phyloP scores from a whole-genome alignment of 2,113 vertebrate species.

The Mobula hypostoma region DNA sequence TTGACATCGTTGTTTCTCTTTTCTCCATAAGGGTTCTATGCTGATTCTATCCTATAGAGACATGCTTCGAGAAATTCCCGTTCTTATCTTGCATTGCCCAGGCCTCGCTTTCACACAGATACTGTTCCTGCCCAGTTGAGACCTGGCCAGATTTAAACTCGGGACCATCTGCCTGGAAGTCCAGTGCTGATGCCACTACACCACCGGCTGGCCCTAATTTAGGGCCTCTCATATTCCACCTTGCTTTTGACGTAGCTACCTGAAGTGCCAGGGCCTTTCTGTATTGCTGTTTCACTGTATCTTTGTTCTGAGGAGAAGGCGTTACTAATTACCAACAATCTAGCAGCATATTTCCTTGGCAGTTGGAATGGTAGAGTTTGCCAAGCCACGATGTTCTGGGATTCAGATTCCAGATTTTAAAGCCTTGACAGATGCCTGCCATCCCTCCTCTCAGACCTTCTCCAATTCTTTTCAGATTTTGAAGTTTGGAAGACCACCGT shows the following conservation, averaged over 20 bases:
- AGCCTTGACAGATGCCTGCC: background rate
- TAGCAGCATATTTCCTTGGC: background rate
- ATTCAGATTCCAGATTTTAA: background rate
- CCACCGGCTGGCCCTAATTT: too few relatives aligned
- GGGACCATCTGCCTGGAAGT: too few relatives aligned
- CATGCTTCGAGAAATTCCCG: too few relatives aligned
- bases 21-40: too few relatives aligned
- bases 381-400: background rate
- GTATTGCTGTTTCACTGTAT: background rate
- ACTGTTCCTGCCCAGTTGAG: too few relatives aligned
- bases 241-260: background rate
- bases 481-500: background rate
- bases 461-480: background rate
- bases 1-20: too few relatives aligned
- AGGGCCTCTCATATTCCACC: background rate
- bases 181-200: too few relatives aligned
- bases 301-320: background rate
- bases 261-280: background rate
- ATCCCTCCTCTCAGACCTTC: background rate
- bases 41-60: too few relatives aligned
- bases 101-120: too few relatives aligned
- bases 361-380: background rate
- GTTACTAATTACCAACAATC: background rate
- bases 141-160: too few relatives aligned
- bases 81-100: too few relatives aligned